These are phyloP conservation scores for Apis mellifera DNA, from an alignment of 1,140 invertebrate species.

Conservation along the genomic window Amel_HAv3.1 CM009938.2:11359501-11360000, in stretches of 20 bases:
- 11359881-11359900: no score
- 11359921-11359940: no score
- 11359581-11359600: background rate
- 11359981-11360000: no score
- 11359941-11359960: no score
- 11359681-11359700: background rate
- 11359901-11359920: no score
- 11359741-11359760: no score
- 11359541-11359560: background rate
- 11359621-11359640: no score
- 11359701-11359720: background rate
- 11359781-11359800: background rate
- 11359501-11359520: background rate
- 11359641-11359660: no score
- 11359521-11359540: background rate
- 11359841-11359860: no score
- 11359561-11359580: background rate
- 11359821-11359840: background rate
- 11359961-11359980: no score
- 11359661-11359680: background rate
- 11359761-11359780: background rate
- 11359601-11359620: background rate
- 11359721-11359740: no score
- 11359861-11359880: no score
- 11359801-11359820: background rate